Evolutionary conservation across 2,888 invertebrate genomes (phyloP).

Genomic region (Ganaspis brasiliensis): DNA sequence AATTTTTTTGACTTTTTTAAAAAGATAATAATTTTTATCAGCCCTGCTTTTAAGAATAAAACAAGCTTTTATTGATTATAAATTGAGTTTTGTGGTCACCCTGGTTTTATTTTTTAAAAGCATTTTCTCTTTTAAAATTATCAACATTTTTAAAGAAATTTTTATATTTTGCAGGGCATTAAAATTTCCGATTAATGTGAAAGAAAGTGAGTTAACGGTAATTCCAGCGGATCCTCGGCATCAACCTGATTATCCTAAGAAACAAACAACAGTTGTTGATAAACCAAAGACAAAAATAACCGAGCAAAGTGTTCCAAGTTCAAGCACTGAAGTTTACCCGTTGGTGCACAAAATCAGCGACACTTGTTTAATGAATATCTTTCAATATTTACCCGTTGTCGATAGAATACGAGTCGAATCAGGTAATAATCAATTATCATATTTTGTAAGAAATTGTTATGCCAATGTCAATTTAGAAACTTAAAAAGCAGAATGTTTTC

Average conservation of each 20-base stretch:
- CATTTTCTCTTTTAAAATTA: no score
- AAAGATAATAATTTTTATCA: no score
- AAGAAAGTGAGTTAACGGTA: background rate
- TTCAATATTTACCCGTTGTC: slow-evolving; percentile 27
- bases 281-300: slow-evolving; percentile 2
- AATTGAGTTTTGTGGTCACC: no score
- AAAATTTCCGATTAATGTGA: background rate
- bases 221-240: slow-evolving; percentile 26
- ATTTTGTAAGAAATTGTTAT: background rate
- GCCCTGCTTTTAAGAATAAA: no score
- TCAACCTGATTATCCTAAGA: slow-evolving; percentile 1
- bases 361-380: slow-evolving; percentile 16
- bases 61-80: no score
- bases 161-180: slow-evolving; percentile 24
- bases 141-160: background rate
- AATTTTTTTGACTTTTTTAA: no score
- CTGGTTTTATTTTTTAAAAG: no score
- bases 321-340: background rate
- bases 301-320: background rate
- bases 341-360: slow-evolving; percentile 11
- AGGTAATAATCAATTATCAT: slow-evolving; percentile 13
- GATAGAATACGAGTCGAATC: slow-evolving; percentile 30
- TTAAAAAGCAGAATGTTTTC: no score
- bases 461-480: background rate
- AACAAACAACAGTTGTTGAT: background rate